Conservation (phyloP, 2,797 vertebrate species). For the Dendrocincla tyrannina region DNA sequence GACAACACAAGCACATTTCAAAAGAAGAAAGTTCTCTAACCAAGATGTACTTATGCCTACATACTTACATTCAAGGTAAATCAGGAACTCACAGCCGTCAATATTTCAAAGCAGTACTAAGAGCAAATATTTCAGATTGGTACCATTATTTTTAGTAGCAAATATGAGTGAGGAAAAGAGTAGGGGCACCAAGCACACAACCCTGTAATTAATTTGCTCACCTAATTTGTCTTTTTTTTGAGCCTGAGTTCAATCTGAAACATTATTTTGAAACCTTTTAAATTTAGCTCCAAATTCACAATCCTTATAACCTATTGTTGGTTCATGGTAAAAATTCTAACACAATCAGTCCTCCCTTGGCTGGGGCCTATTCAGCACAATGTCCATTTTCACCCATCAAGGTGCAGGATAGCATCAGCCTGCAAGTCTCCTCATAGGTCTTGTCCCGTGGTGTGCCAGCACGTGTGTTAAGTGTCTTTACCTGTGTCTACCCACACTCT, state of each 20-base stretch:
- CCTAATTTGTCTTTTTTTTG: background rate
- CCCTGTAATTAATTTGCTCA: background rate
- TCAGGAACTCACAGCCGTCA: background rate
- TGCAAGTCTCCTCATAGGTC: accelerated
- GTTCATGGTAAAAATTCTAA: background rate
- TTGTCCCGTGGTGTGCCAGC: accelerated
- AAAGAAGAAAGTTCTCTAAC: background rate
- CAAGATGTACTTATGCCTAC: background rate
- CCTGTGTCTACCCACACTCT: accelerated
- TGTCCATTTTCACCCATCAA: background rate
- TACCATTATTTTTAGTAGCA: background rate
- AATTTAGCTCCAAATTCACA: background rate
- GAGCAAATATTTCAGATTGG: background rate
- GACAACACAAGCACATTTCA: background rate
- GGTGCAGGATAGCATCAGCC: background rate
- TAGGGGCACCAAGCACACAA: background rate
- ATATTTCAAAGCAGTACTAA: background rate
- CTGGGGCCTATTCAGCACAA: background rate
- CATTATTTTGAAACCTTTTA: background rate
- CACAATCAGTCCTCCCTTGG: background rate
- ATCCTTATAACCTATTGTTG: background rate
- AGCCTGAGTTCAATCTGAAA: background rate
- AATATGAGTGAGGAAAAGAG: background rate
- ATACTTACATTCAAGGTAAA: background rate
- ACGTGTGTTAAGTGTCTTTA: background rate